phyloP scores from a whole-genome alignment of 2,797 vertebrate species.

The Acanthornis magna region DNA sequence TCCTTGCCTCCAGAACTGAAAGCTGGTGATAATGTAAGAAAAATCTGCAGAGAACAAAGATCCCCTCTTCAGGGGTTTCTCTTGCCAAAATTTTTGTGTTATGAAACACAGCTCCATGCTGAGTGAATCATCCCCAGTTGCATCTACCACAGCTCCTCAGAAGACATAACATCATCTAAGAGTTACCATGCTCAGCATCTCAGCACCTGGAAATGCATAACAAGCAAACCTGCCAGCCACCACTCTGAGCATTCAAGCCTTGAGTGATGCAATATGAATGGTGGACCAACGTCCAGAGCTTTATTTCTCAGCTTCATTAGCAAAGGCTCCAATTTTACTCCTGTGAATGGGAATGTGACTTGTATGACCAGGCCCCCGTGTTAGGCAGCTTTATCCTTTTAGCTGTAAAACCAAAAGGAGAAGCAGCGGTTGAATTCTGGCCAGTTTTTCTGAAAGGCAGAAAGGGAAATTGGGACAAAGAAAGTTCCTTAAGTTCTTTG shows the following conservation, averaged over 20 bases:
- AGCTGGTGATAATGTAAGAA: not conserved
- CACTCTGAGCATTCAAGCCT: not conserved
- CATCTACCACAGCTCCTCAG: not conserved
- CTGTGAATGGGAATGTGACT: not conserved
- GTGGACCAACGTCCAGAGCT: not conserved
- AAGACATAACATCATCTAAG: not conserved
- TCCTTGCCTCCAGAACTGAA: not conserved
- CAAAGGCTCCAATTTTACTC: not conserved
- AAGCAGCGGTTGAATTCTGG: not conserved
- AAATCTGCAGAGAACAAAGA: not conserved
- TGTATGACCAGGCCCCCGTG: not conserved
- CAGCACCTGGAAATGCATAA: not conserved
- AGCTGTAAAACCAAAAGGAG: not conserved
- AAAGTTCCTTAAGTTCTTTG: not conserved
- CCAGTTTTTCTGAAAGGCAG: not conserved
- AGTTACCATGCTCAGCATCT: not conserved
- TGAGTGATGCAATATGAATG: rapidly evolving
- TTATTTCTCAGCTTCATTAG: not conserved
- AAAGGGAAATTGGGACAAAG: not conserved
- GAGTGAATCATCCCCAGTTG: not conserved
- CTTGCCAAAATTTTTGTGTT: not conserved
- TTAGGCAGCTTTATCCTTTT: not conserved
- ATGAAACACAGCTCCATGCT: not conserved
- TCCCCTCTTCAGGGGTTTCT: not conserved
- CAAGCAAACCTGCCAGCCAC: not conserved